A percentile compares a stretch with the other conserved stretches of the same genome.
These are phyloP conservation scores for Luperina testacea DNA, from an alignment of 2,888 invertebrate species.

Conservation along the genomic window DNA sequence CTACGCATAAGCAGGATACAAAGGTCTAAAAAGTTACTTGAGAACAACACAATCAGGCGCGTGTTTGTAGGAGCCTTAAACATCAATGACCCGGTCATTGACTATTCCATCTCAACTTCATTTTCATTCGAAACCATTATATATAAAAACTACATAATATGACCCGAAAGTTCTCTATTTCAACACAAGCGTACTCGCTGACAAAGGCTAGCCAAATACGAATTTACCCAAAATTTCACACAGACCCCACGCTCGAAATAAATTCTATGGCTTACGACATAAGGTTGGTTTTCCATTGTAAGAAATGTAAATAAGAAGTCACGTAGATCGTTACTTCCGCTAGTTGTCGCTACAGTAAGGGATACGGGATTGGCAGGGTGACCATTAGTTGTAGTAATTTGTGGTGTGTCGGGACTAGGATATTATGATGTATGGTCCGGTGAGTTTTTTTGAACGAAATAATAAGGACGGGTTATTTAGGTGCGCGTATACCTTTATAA, in stretches of 20 bases:
- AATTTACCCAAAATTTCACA: conserved; percentile 51
- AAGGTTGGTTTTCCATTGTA: conserved; percentile 34
- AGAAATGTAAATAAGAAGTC: conserved; percentile 56
- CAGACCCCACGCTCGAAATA: neutral
- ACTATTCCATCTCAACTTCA: conserved; percentile 14
- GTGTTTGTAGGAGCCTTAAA: neutral
- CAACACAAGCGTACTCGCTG: conserved; percentile 51
- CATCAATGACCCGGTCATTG: neutral
- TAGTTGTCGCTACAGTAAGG: conserved; percentile 66
- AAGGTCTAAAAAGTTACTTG: too few species aligned
- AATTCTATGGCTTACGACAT: neutral
- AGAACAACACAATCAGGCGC: too few species aligned
- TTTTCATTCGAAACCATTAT: conserved; percentile 41
- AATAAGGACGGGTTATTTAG: neutral
- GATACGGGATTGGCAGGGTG: conserved; percentile 64
- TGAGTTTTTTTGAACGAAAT: conserved; percentile 9
- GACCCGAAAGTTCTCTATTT: conserved; percentile 49
- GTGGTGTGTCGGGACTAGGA: conserved; percentile 23
- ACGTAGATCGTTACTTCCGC: conserved; percentile 68
- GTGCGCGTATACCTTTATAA: neutral
- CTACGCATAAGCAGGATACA: too few species aligned
- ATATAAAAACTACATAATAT: conserved; percentile 36
- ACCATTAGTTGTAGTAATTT: conserved; percentile 56
- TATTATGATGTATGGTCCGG: conserved; percentile 36
- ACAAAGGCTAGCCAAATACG: conserved; percentile 60